A percentile compares a stretch with the other conserved stretches of the same genome.
Evolutionary conservation across 2,888 invertebrate species (phyloP).

Genomic region (Teleogryllus oceanicus): DNA sequence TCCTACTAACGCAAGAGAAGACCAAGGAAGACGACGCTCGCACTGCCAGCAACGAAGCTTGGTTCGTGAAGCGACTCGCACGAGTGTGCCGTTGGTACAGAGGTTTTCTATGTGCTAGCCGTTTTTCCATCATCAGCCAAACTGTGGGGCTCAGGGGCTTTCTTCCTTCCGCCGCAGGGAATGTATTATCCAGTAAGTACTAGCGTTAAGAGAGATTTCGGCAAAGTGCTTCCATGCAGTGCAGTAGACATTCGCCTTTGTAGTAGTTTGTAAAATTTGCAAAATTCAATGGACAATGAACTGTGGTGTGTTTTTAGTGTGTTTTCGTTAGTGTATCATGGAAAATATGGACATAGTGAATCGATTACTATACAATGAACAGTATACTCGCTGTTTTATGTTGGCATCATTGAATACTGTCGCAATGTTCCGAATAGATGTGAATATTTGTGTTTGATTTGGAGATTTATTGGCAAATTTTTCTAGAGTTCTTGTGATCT

Average conservation of each 20-base stretch:
- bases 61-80: constrained; percentile 1
- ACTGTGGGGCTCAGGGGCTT: constrained; percentile 96
- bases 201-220: not conserved
- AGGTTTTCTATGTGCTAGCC: constrained; percentile 38
- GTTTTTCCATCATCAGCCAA: constrained; percentile 65
- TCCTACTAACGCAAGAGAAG: not conserved
- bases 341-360: too few relatives aligned
- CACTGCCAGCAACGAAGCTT: not conserved
- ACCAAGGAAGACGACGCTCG: not conserved
- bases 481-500: too few relatives aligned
- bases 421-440: too few relatives aligned
- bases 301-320: not conserved
- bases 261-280: not conserved
- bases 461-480: too few relatives aligned
- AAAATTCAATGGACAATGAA: not conserved
- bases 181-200: constrained; percentile 92
- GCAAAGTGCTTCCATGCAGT: not conserved
- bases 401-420: too few relatives aligned
- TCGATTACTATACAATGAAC: too few relatives aligned
- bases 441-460: too few relatives aligned
- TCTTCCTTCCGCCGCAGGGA: constrained; percentile 94
- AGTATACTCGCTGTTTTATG: too few relatives aligned
- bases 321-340: not conserved
- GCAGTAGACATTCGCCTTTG: not conserved
- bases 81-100: constrained; percentile 35